These are phyloP conservation scores for Megalops atlanticus DNA, from an alignment of 2,113 vertebrate genomes.

Conservation along the genomic window DNA sequence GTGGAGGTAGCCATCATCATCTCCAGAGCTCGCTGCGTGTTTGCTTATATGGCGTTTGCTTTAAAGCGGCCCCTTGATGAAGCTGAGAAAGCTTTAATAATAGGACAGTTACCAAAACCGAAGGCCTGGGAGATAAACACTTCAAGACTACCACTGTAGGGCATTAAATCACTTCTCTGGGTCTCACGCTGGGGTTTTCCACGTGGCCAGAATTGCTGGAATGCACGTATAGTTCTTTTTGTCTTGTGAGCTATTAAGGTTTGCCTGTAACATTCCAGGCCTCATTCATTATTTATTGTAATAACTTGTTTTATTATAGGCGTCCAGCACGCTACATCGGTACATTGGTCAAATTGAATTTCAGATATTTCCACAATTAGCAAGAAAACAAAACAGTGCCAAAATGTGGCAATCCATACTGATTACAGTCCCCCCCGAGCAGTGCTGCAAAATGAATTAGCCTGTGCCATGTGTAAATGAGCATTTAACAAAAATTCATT, in stretches of 20 bases:
- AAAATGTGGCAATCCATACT: background rate
- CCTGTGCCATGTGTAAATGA: background rate
- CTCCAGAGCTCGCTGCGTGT: background rate
- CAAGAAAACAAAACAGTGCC: background rate
- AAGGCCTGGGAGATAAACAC: constrained; percentile 7
- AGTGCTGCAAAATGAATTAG: background rate
- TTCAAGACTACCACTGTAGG: background rate
- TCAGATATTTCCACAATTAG: background rate
- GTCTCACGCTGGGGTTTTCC: background rate
- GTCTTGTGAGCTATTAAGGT: background rate
- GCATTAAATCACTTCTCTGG: background rate
- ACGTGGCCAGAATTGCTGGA: background rate
- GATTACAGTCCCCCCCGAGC: background rate
- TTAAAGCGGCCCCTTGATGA: constrained; percentile 7
- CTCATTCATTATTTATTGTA: background rate
- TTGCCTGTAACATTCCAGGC: background rate
- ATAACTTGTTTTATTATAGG: constrained; percentile 1
- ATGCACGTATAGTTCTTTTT: background rate
- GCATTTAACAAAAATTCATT: background rate
- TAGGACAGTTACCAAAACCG: constrained; percentile 16
- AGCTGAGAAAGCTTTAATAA: constrained; percentile 12
- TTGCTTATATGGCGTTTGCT: background rate
- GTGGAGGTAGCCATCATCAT: background rate
- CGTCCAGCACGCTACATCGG: background rate
- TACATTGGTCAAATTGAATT: background rate